Evolutionary conservation across 1,140 invertebrate species (phyloP), one percentile per base, ranked within the genome.

Genomic region (Hyles euphorbiae): DNA sequence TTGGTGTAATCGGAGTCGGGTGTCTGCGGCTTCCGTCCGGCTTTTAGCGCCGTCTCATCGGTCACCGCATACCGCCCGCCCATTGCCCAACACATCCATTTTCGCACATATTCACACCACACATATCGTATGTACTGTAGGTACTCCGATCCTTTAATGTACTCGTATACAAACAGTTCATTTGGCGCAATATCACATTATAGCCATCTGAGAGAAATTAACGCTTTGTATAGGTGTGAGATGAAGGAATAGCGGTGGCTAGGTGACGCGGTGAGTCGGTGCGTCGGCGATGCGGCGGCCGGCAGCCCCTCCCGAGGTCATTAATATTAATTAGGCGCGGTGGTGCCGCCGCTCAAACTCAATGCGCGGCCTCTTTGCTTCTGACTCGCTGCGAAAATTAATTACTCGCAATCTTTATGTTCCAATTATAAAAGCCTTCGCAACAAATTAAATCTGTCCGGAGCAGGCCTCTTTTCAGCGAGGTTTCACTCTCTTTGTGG

Each of bases 321-420:
- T 88, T 88, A 88, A 88, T 88, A 87, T 88, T 86, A 88, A 88
- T 88, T 88, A 88, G 86, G 67, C 71, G 68, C 82, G 84, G 69
- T 77, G 72, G 69, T 74, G 74, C 67, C 71, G 65, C 69, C 68
- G 72, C 75, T 70, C 75, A 62, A 67, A 63, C 71, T 78, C 80
- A 78, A 79, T 81, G 72, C 78, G 76, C 76, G 73, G 75, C 74
- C 75, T 85, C 81, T 78, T 84, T 86, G 84, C 83, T 83, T 76
- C 80, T 84, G 83, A 87, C 83, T 88, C 83, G 74, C 81, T 81
- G 83, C 80, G 75, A 88, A 88, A 88, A 88, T 88, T 88, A 88
- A 88, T 88, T 88, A 88, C 83, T 88, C 86, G 74, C 83, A 85
- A 88, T 88, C 86, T 88, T 88, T 88, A 88, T 88, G 81, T 87